These are phyloP conservation scores for Leiothrix lutea DNA, from an alignment of 2,113 vertebrate genomes.

Conservation along the genomic window DNA sequence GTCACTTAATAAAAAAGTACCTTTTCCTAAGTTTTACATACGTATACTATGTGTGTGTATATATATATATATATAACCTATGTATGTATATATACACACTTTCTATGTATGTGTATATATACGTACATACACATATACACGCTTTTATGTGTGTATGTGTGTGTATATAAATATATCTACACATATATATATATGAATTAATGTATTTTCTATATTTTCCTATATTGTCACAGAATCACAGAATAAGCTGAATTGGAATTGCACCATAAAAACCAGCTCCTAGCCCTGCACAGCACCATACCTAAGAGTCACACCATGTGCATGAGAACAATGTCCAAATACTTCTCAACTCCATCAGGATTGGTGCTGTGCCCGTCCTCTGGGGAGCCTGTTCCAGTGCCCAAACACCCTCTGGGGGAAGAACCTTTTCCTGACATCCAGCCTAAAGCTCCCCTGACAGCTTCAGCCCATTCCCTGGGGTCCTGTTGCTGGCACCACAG, in stretches of 20 bases:
- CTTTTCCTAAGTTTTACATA: background rate
- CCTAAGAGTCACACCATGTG: no score
- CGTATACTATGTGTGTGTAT: background rate
- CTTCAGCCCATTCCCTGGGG: background rate
- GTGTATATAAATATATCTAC: background rate
- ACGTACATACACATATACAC: no score
- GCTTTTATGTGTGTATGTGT: no score
- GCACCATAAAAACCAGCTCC: background rate
- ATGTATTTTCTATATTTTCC: background rate
- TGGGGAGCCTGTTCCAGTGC: background rate
- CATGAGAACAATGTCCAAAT: background rate
- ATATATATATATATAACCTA: no score
- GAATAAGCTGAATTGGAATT: background rate
- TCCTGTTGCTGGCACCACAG: background rate
- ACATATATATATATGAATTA: background rate
- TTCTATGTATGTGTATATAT: no score
- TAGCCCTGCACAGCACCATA: background rate
- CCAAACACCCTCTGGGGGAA: no score
- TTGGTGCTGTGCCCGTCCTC: background rate
- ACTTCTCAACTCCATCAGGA: no score
- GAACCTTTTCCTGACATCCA: background rate
- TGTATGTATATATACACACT: background rate
- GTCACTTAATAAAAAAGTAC: background rate
- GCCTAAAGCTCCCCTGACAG: background rate
- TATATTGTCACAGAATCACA: background rate